Base-by-base conservation (phyloP, 2,113 vertebrate species). In the Caracal caracal region DNA sequence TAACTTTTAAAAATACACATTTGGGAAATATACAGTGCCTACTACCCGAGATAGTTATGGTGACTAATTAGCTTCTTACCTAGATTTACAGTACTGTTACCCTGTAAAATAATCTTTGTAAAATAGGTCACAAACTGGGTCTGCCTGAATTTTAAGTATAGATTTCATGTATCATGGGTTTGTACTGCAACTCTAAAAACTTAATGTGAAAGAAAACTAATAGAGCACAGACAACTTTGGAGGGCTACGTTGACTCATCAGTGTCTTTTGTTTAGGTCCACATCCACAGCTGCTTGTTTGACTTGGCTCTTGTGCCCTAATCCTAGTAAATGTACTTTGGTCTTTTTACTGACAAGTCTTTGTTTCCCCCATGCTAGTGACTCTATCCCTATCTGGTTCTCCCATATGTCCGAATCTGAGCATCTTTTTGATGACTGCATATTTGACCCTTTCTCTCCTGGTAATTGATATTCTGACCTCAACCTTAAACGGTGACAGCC, bases 61-160 rank as follows among this genome's bases (percentile, higher is more conserved):
- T 79, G 86, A 96, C 86, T 96, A 94, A 97, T 94, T 93, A 94
- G 90, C 86, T 94, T 93, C 66, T 97, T 95, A 94, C 89, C 81
- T 93, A 97, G 89, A 97, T 96, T 95, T 94, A 81, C 5, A 65
- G 53, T 81, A 86, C 33, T 61, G 66, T 85, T 96, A 84, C 43
- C 61, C 47, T 86, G 92, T 94, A 97, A 97, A 97, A 94, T 81
- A 93, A 75, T 96, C 76, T 80, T 95, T 93, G 76, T 93, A 89
- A 95, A 95, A 91, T 96, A 94, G 88, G 95, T 95, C 95, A 95
- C 94, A 96, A 89, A 96, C 65, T 76, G 47, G 82, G 65, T 90
- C 94, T 96, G 49, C 40, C 82, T 81, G 78, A 71, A 90, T 88
- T 70, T 93, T 90, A 90, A 86, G 30, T 92, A 85, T 51, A 65